Percentiles rank a stretch among this genome's conserved stretches.
Evolutionary conservation across 2,888 invertebrate species (phyloP).

Genomic region (Chymomyza fuscimana): DNA sequence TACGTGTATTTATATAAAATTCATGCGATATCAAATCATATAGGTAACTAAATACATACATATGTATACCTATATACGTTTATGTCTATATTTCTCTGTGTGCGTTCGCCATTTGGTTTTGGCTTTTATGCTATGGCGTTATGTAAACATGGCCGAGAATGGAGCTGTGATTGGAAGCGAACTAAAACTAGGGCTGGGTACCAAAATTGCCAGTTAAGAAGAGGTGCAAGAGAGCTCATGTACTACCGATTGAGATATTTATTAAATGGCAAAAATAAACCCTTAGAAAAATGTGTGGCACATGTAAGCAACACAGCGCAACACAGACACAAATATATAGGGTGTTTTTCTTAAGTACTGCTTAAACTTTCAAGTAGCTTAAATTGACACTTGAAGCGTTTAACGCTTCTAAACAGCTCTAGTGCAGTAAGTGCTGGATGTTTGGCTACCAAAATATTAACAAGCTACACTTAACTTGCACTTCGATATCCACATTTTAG

Average conservation of each 20-base stretch:
- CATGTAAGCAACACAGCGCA: conserved; percentile 54
- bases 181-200: background rate
- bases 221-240: conserved; percentile 35
- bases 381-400: background rate
- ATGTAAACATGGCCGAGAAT: conserved; percentile 58
- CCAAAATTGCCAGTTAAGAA: background rate
- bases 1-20: conserved; percentile 60
- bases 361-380: background rate
- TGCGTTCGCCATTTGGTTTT: conserved; percentile 57
- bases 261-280: conserved; percentile 35
- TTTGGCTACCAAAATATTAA: too few relatives aligned
- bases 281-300: conserved; percentile 30
- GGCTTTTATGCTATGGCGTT: conserved; percentile 70
- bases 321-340: conserved; percentile 24
- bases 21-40: conserved; percentile 72
- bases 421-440: too few relatives aligned
- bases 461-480: too few relatives aligned
- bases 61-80: background rate
- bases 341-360: background rate
- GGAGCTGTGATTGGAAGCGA: background rate
- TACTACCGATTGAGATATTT: conserved; percentile 55
- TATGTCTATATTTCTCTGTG: background rate
- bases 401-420: too few relatives aligned
- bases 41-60: conserved; percentile 62
- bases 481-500: background rate